Conservation (phyloP, 1,140 invertebrate species). For the Planococcus citri region DNA sequence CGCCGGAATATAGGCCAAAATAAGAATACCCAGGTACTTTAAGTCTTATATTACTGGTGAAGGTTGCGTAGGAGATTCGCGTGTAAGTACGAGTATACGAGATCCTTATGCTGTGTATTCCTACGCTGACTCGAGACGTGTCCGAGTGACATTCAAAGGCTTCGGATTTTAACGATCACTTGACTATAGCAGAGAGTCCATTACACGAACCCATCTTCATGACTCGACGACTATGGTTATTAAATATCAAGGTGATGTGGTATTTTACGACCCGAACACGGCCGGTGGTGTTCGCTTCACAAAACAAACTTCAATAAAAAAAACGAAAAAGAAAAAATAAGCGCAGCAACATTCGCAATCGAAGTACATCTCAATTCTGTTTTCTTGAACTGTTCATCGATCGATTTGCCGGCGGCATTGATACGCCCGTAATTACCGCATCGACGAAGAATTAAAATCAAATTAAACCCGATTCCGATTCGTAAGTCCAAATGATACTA, state of each 20-base stretch:
- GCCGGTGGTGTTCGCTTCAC: not conserved
- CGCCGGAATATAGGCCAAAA: not conserved
- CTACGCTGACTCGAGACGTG: no score
- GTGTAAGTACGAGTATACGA: no score
- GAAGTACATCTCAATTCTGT: not conserved
- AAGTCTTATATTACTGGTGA: no score
- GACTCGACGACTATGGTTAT: not conserved
- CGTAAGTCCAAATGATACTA: not conserved
- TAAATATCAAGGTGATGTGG: not conserved
- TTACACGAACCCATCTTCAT: no score
- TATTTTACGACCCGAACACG: not conserved
- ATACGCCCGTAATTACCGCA: not conserved
- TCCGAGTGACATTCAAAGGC: no score
- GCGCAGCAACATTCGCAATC: conserved; percentile 6
- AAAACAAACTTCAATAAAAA: not conserved
- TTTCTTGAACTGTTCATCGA: not conserved
- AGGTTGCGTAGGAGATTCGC: no score
- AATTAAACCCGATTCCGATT: not conserved
- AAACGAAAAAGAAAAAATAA: not conserved
- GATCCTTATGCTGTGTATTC: no score
- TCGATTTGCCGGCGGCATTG: not conserved
- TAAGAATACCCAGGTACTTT: not conserved
- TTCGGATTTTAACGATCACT: no score
- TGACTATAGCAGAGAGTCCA: no score
- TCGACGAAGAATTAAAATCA: not conserved